phyloP scores from a whole-genome alignment of 2,113 vertebrate species.

The Nothoprocta pentlandii region DNA sequence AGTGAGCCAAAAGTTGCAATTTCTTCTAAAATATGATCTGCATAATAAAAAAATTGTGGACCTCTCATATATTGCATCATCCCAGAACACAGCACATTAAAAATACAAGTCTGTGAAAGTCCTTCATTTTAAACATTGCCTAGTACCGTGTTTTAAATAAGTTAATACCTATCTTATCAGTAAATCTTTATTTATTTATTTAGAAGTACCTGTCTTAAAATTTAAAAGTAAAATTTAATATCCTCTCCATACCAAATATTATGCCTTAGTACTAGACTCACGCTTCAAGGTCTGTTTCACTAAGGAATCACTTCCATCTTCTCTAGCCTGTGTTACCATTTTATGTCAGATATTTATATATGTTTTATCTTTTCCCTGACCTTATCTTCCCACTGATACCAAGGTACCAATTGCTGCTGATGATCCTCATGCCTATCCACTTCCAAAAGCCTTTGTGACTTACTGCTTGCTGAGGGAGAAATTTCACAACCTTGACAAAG shows the following conservation, averaged over 20 bases:
- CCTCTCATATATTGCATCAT: neutral
- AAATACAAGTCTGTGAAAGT: neutral
- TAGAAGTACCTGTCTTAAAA: constrained; percentile 28
- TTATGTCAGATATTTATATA: constrained; percentile 26
- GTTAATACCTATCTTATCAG: constrained; percentile 16
- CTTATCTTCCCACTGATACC: constrained; percentile 6
- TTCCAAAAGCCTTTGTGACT: neutral
- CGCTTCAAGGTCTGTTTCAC: constrained; percentile 42
- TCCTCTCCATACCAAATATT: constrained; percentile 27
- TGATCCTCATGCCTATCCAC: neutral
- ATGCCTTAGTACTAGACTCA: neutral
- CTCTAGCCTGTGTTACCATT: neutral
- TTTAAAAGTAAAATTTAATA: constrained; percentile 80
- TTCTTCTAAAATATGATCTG: neutral
- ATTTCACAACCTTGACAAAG: neutral
- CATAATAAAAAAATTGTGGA: neutral
- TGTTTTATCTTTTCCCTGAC: constrained; percentile 17
- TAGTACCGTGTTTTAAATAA: constrained; percentile 14
- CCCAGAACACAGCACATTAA: neutral
- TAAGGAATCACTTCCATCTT: constrained; percentile 46
- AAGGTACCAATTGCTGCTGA: neutral
- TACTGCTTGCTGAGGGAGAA: neutral
- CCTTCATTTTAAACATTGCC: constrained; percentile 15
- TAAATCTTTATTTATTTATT: constrained; percentile 2
- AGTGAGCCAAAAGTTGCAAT: neutral